Base-by-base conservation (phyloP, 2,113 vertebrate species). In the Notarius quadriscutis region DNA sequence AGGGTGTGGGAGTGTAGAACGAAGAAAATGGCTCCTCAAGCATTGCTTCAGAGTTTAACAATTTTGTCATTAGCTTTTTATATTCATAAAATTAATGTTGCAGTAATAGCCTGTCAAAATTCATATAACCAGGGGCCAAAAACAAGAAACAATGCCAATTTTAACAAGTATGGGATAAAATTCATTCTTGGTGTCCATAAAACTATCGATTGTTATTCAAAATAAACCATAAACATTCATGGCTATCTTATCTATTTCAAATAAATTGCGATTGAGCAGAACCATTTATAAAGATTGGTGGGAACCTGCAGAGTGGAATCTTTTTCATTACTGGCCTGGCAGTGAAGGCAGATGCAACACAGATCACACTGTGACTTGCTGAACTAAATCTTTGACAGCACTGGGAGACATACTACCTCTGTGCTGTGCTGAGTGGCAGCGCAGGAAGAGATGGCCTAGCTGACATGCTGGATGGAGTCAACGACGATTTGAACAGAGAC, bases 171-270 rank as follows among this genome's bases (percentile, higher is more conserved):
- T 80, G 82, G 79, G 79, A 89, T 89, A 80, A 89, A 87, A 84
- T 81, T 48, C 11, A 15, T 88, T 81, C 83, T 90, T 88, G 92
- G 93, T 84, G 89, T 90, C 92, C 93, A 90, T 94, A 92, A 94
- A 93, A 90, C 91, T 90, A 91, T 91, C 90, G 91, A 60, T 74
- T 88, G 86, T 88, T 88, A 87, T 91, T 88, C 89, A 89, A 89
- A 91, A 92, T 93, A 90, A 92, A 90, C 92, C 87, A 91, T 94
- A 92, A 94, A 93, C 93, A 93, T 95, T 93, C 92, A 94, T 90
- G 90, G 91, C 82, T 84, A 88, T 92, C 87, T 93, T 91, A 91
- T 93, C 90, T 86, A 85, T 92, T 92, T 81, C 85, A 92, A 93
- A 93, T 93, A 91, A 94, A 91, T 89, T 75, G 88, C 88, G 93